These are phyloP conservation scores for Pheosia gnoma DNA, from an alignment of 2,888 invertebrate genomes.

Conservation along the genomic window DNA sequence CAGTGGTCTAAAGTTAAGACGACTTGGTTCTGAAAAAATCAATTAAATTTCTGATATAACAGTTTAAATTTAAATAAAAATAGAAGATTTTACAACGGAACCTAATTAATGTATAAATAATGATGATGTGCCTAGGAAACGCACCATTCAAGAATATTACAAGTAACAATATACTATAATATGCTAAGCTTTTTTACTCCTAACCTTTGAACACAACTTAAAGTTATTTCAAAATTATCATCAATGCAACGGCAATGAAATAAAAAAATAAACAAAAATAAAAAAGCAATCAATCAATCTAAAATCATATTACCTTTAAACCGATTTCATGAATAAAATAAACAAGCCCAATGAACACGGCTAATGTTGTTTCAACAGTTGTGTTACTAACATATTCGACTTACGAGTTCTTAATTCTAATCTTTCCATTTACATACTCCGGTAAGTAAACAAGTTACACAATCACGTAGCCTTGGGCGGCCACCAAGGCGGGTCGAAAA, in stretches of 20 bases:
- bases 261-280: conserved; percentile 8
- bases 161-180: too few relatives aligned
- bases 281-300: conserved; percentile 7
- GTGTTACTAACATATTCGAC: conserved; percentile 20
- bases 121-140: too few relatives aligned
- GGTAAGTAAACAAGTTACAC: conserved; percentile 52
- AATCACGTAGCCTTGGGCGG: conserved; percentile 40
- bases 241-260: conserved; percentile 1
- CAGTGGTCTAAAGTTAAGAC: conserved; percentile 64
- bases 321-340: conserved; percentile 7
- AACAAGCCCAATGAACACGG: conserved; percentile 2
- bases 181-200: neutral
- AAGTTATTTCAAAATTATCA: neutral
- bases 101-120: too few relatives aligned
- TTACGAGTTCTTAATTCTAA: conserved; percentile 41
- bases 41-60: neutral
- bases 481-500: conserved; percentile 16
- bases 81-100: too few relatives aligned
- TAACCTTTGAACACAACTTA: neutral
- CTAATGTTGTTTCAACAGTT: conserved; percentile 35
- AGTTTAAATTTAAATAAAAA: too few relatives aligned
- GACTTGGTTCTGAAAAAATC: conserved; percentile 38
- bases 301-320: conserved; percentile 9
- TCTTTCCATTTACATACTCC: conserved; percentile 51
- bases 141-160: neutral